These are phyloP conservation scores for Himalopsyche anomala DNA, from an alignment of 2,888 invertebrate species.

Conservation along the genomic window DNA sequence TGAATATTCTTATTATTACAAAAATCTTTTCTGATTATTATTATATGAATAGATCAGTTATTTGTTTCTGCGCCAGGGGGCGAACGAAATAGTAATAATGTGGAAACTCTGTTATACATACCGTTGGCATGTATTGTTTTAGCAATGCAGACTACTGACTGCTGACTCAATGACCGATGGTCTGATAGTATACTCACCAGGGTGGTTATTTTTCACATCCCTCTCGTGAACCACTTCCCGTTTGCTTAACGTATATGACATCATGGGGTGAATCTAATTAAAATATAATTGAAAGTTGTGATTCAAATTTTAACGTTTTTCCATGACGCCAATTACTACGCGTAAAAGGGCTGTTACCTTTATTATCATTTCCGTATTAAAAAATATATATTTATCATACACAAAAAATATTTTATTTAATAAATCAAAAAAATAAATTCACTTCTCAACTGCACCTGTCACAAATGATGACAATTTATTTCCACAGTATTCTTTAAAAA, in stretches of 20 bases:
- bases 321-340: background rate
- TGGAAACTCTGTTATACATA: background rate
- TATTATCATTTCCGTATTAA: no score
- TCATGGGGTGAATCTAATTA: slow-evolving; percentile 63
- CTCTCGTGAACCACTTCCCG: slow-evolving; percentile 26
- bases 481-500: no score
- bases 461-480: no score
- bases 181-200: slow-evolving; percentile 19
- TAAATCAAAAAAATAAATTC: no score
- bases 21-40: no score
- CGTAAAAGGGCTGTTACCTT: background rate
- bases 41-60: no score
- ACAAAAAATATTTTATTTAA: no score
- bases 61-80: background rate
- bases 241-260: background rate
- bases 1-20: no score
- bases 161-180: slow-evolving; percentile 33
- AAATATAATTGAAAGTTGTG: slow-evolving; percentile 47
- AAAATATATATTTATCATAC: no score
- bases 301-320: slow-evolving; percentile 51
- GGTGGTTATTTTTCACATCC: slow-evolving; percentile 40
- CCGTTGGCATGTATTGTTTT: background rate
- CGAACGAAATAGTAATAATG: background rate
- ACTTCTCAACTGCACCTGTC: no score
- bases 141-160: slow-evolving; percentile 19